These are phyloP conservation scores for Tetragonula carbonaria DNA, from an alignment of 2,888 invertebrate species.

Conservation along the genomic window DNA sequence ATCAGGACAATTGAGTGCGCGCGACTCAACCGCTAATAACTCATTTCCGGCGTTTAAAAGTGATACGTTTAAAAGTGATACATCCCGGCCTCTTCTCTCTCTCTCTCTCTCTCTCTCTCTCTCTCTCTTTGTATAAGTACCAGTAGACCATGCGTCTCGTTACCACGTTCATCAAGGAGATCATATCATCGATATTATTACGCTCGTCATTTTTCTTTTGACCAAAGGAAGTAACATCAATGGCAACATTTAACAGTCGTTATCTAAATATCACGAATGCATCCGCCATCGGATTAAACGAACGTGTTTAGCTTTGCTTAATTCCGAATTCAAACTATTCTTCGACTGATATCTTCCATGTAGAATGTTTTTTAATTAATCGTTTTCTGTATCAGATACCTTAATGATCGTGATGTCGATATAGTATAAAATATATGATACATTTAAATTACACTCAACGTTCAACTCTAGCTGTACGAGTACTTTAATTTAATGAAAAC, in stretches of 20 bases:
- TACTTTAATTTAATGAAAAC: no score
- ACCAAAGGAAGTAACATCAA: conserved; percentile 52
- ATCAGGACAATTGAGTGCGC: conserved; percentile 73
- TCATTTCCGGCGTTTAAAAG: conserved; percentile 73
- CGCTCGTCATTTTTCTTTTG: conserved; percentile 60
- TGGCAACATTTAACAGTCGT: conserved; percentile 36
- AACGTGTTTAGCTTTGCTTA: not conserved
- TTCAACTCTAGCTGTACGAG: no score
- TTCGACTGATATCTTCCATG: conserved; percentile 7
- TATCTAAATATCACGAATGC: conserved; percentile 43
- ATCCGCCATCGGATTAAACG: conserved; percentile 5
- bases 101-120: conserved; percentile 12
- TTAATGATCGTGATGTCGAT: no score
- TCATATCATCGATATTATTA: conserved; percentile 63
- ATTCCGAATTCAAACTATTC: not conserved
- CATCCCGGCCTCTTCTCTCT: conserved; percentile 36
- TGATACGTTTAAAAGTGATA: conserved; percentile 54
- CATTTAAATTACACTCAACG: no score
- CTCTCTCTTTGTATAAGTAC: not conserved
- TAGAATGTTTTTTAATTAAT: not conserved
- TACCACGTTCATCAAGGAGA: conserved; percentile 73
- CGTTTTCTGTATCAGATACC: not conserved
- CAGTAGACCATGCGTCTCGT: conserved; percentile 56
- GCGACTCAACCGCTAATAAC: conserved; percentile 70
- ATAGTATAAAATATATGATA: no score